These are phyloP conservation scores for Zaprionus tsacasi DNA, from an alignment of 1,140 invertebrate species.

Conservation along the genomic window DNA sequence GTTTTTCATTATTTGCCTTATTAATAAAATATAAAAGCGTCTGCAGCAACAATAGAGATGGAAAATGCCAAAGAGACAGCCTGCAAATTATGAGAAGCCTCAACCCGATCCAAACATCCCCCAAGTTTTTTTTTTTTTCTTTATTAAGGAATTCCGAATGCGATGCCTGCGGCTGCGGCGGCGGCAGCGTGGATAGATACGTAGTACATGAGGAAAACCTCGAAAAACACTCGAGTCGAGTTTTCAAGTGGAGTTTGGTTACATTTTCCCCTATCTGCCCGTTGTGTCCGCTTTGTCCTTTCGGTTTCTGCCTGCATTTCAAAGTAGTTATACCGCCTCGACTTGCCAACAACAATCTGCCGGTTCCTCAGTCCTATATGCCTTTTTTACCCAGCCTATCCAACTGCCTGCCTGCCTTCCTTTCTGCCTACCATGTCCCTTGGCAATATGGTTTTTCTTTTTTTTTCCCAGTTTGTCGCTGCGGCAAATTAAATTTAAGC, in stretches of 20 bases:
- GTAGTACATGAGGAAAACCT: slow-evolving; percentile 36
- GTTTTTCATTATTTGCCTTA: slow-evolving; percentile 58
- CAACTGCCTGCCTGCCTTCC: background rate
- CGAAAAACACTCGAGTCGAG: slow-evolving; percentile 44
- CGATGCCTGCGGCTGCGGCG: slow-evolving; percentile 46
- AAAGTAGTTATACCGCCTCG: slow-evolving; percentile 37
- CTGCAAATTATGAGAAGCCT: slow-evolving; percentile 49
- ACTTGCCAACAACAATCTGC: background rate
- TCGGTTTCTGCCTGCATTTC: slow-evolving; percentile 48
- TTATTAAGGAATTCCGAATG: slow-evolving; percentile 46
- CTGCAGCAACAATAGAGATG: slow-evolving; percentile 49
- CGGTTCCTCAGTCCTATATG: background rate
- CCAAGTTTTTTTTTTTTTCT: background rate
- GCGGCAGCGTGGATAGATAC: background rate
- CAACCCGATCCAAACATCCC: slow-evolving; percentile 4
- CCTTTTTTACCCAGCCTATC: background rate
- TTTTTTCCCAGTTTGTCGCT: slow-evolving; percentile 23
- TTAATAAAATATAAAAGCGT: slow-evolving; percentile 56
- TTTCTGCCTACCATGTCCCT: background rate
- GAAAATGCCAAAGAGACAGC: background rate
- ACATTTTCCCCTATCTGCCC: slow-evolving; percentile 31
- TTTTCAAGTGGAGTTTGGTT: slow-evolving; percentile 63
- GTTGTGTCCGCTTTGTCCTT: slow-evolving; percentile 33
- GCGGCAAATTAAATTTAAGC: slow-evolving; percentile 52
- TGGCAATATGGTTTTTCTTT: slow-evolving; percentile 9